phyloP scores from a whole-genome alignment of 2,888 invertebrate genomes.

The Lysandra bellargus region DNA sequence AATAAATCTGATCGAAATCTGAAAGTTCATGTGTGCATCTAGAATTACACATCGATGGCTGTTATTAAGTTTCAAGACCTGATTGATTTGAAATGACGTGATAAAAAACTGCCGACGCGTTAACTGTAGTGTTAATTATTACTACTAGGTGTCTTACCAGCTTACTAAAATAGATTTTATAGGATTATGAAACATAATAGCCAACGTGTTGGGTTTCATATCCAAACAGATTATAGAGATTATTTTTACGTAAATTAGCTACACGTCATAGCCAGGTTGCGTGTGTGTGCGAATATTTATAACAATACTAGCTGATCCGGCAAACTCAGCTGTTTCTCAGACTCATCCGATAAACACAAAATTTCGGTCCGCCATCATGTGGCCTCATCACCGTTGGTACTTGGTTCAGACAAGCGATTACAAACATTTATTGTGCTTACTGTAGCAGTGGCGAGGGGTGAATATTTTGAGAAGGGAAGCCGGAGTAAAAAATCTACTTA shows the following conservation, averaged over 20 bases:
- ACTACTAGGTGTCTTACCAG: background rate
- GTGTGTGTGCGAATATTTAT: no score
- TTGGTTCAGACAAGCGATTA: no score
- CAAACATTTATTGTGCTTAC: no score
- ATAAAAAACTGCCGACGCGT: constrained; percentile 23
- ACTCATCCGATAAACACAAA: no score
- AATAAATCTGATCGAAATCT: background rate
- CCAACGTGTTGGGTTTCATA: background rate
- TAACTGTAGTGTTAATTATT: constrained; percentile 3
- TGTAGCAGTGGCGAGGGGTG: no score
- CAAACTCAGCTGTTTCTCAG: no score
- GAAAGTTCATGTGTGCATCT: background rate
- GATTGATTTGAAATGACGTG: constrained; percentile 26
- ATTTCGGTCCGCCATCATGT: no score
- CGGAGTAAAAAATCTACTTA: no score
- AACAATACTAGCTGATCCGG: no score
- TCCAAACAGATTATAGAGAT: background rate
- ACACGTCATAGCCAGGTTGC: no score
- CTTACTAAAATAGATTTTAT: constrained; percentile 12
- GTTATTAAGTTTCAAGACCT: constrained; percentile 22
- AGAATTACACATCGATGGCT: background rate
- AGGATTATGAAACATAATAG: constrained; percentile 4
- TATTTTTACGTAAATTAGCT: constrained; percentile 2
- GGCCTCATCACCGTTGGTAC: no score
- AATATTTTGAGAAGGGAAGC: no score